Evolutionary conservation across 1,140 invertebrate genomes (phyloP), one percentile per base, ranked within the genome.

Genomic region (Holcopasites calliopsidis): DNA sequence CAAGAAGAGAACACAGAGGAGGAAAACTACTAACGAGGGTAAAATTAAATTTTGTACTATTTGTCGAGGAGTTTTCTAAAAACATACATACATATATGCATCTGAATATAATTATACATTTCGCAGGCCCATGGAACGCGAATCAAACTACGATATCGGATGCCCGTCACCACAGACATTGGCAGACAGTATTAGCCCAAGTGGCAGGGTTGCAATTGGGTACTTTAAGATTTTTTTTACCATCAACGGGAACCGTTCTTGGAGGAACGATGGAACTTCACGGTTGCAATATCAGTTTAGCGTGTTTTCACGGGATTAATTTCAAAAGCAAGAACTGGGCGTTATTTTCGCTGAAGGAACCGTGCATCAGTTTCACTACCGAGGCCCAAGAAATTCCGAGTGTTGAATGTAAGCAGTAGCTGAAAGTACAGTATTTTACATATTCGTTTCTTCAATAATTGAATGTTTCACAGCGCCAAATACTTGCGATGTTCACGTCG

Each of bases 291-390:
- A 97, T 99, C 49, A 98, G 97, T 16, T 92, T 99, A 44, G 98
- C 97, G 8, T 99, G 98, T 90, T 99, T 99, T 92, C 97, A 99
- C 91, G 98, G 98, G 6, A 97, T 98, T 84, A 99, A 99, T 91
- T 98, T 99, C 90, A 98, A 98, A 80, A 96, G 97, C 35, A 99
- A 99, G 92, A 98, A 96, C 2, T 99, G 98, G 98, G 98, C 98
- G 1, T 87, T 99, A 35, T 99, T 99, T 89, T 98, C 97, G 75
- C 92, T 99, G 58, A 96, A 97, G 89, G 97, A 99, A 82, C 98
- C 98, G 0, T 97, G 95, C 76, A 99, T 99, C 75, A 97, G 96
- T 84, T 99, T 99, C 92, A 95, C 97, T 23, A 98, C 98, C 0
- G 98, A 99, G 91, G 97, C 97, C 1, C 97, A 98, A 89, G 95